phyloP scores from a whole-genome alignment of 1,140 invertebrate species.

The Caenorhabditis brenneri region DNA sequence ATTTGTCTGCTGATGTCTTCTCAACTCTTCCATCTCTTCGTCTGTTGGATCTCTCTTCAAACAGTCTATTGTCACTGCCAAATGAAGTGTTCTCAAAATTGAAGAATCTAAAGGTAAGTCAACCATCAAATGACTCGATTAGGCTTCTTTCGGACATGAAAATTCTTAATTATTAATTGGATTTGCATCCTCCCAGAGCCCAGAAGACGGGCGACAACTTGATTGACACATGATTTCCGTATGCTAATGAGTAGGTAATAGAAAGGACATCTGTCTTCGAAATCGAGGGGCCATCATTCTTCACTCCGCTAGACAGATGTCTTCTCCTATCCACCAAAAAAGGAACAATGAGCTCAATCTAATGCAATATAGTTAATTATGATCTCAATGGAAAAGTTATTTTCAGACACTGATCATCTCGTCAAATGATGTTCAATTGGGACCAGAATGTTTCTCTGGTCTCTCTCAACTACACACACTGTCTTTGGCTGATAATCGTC shows the following conservation, averaged over 20 bases:
- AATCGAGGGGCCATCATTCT: conserved; percentile 1
- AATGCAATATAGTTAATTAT: neutral
- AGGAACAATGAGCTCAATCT: conserved; percentile 19
- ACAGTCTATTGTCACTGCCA: conserved; percentile 33
- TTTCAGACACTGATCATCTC: conserved; percentile 41
- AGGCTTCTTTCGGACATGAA: neutral
- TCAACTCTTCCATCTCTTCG: conserved; percentile 10
- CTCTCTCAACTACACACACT: conserved; percentile 39
- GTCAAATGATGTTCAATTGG: conserved; percentile 37
- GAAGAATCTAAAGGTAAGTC: conserved; percentile 43
- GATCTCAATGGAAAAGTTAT: neutral
- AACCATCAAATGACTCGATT: conserved; percentile 2
- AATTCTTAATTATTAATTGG: conserved; percentile 28
- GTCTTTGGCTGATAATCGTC: conserved; percentile 6
- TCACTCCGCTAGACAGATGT: conserved; percentile 15
- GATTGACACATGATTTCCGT: conserved; percentile 39
- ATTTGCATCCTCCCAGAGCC: neutral
- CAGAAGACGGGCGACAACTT: conserved; percentile 1
- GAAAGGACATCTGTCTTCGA: conserved; percentile 42
- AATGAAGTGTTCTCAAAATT: conserved; percentile 42
- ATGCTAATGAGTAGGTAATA: conserved; percentile 22
- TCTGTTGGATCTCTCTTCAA: conserved; percentile 26
- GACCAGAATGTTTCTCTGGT: conserved; percentile 30
- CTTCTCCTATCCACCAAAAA: neutral
- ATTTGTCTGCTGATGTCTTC: conserved; percentile 44